Percentiles rank a stretch among this genome's conserved stretches.
These are phyloP conservation scores for Clarias magur DNA, from an alignment of 2,113 vertebrate genomes.

Conservation along the genomic window DNA sequence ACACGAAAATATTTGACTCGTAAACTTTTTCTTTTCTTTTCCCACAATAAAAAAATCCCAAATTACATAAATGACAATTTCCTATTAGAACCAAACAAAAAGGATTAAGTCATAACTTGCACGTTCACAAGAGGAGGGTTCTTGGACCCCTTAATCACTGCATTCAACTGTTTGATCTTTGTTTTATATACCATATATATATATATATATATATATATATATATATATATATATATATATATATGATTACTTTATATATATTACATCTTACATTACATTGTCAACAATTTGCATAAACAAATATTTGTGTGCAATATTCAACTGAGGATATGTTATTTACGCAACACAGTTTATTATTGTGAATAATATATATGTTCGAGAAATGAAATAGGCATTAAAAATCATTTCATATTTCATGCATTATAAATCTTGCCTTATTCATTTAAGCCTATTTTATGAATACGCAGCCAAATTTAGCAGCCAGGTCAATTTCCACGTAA, in stretches of 20 bases:
- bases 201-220: too few relatives aligned
- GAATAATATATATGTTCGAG: background rate
- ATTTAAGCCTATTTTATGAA: slow-evolving; percentile 9
- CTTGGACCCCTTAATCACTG: background rate
- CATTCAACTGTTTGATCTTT: background rate
- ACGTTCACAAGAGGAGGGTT: background rate
- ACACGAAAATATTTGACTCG: background rate
- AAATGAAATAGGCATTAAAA: background rate
- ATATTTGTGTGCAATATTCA: background rate
- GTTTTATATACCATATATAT: too few relatives aligned
- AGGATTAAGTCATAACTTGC: background rate
- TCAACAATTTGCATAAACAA: background rate
- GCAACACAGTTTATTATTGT: background rate
- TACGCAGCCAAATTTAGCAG: background rate
- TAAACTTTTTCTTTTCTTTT: background rate
- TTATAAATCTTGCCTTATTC: background rate
- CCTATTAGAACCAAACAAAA: background rate
- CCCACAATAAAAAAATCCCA: background rate
- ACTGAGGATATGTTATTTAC: background rate
- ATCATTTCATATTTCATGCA: background rate
- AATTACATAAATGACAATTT: background rate
- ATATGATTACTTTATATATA: too few relatives aligned
- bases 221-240: too few relatives aligned
- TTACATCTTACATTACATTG: background rate
- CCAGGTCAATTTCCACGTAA: background rate